Base-by-base conservation (phyloP, 2,113 vertebrate species). In the Chunga burmeisteri region DNA sequence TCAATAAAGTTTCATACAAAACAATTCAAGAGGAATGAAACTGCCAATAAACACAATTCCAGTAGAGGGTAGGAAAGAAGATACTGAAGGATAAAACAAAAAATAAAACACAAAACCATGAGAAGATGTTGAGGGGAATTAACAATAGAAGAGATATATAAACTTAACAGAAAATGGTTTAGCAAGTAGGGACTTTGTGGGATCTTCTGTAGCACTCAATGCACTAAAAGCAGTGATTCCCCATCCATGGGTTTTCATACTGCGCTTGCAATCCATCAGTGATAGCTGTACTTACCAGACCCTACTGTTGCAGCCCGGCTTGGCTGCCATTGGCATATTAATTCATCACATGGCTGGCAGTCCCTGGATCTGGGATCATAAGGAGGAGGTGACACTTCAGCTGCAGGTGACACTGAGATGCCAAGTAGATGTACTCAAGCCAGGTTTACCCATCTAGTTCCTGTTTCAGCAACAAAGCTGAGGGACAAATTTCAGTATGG, bases 201-300 rank as follows among this genome's bases (percentile, higher is more conserved):
- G 29, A 46, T n/a, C 19, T 70, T 71, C 50, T 59, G 50, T 46
- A 32, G 12, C 44, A 38, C 23, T 66, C 26, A 36, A 8, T 1
- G 1, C 27, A 13, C 15, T 59, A 16, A n/a, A 67, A 81, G 10
- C 36, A n/a, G 7, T 10, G 44, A 8, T 18, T 59, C 2, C 16
- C 21, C 18, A 38, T 25, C 44, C 27, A 1, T 16, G 36, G 34
- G 3, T 16, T 65, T 77, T 72, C 29, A 6, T 21, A 0, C 7
- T 36, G 66, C 3, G 22, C 56, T 63, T 79, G 61, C 44, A 50
- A 0, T 0, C 2, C 30, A 4, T 2, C 55, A 17, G 50, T 46
- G 46, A 3, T 4, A n/a, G 50, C n/a, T 40, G 29, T 34, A 30
- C 11, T 13, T 32, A 6, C 7, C 74, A 66, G n/a, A 27, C 19